Conservation (phyloP, 2,797 vertebrate species). For the Limnodromus scolopaceus region DNA sequence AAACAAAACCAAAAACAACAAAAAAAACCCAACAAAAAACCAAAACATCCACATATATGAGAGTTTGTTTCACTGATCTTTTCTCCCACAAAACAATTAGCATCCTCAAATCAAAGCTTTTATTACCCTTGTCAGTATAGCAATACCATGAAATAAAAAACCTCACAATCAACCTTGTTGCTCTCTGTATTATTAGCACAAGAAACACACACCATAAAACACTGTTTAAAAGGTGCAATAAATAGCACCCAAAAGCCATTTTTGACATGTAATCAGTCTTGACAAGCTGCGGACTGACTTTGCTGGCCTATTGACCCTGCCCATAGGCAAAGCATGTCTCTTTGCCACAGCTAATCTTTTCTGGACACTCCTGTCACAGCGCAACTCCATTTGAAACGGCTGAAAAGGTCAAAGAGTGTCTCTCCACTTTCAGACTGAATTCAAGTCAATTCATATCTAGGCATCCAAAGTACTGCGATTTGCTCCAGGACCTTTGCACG, state of each 20-base stretch:
- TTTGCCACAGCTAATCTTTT: conserved; percentile 58
- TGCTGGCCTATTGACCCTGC: conserved; percentile 60
- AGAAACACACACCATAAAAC: conserved; percentile 1
- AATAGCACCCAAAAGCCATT: not conserved
- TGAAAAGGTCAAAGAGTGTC: conserved; percentile 70
- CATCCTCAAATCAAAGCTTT: not conserved
- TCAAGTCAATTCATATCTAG: not conserved
- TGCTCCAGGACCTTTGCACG: not conserved
- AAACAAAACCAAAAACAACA: not conserved
- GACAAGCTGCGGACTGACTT: conserved; percentile 65
- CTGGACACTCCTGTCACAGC: conserved; percentile 48
- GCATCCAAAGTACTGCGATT: not conserved
- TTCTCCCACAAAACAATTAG: not conserved
- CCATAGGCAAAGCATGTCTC: conserved; percentile 46
- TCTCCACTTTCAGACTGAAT: not conserved
- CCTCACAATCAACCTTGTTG: not conserved
- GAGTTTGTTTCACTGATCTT: not conserved
- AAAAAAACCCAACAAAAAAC: not conserved
- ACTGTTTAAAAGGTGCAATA: conserved; percentile 42
- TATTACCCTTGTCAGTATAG: not conserved
- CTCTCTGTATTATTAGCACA: not conserved
- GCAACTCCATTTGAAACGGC: conserved; percentile 19
- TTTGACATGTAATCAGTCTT: conserved; percentile 37
- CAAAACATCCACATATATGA: not conserved
- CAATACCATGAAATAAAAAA: not conserved